phyloP scores from a whole-genome alignment of 2,888 invertebrate species.

The Hypomecis atomaria region DNA sequence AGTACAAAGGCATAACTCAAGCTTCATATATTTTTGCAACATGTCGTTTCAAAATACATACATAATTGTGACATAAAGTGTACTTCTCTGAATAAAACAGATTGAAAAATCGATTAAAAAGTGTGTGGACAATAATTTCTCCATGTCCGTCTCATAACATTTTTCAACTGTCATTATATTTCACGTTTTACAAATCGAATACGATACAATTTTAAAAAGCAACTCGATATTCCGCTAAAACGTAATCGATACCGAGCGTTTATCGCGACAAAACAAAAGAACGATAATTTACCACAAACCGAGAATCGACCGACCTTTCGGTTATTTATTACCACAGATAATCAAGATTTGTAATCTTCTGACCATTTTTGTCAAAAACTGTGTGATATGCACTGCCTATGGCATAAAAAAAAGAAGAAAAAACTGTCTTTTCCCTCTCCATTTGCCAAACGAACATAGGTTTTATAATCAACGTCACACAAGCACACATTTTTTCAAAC shows the following conservation, averaged over 20 bases:
- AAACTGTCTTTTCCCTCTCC: background rate
- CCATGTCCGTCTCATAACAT: background rate
- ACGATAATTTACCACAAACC: constrained; percentile 39
- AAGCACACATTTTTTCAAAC: constrained; percentile 14
- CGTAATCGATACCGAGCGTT: constrained; percentile 36
- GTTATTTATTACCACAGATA: constrained; percentile 42
- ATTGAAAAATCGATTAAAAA: too few species aligned
- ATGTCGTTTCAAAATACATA: too few species aligned
- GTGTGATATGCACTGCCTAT: constrained; percentile 33
- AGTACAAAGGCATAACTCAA: too few species aligned
- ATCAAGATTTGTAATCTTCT: constrained; percentile 42
- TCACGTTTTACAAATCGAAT: constrained; percentile 34
- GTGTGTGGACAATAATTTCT: background rate
- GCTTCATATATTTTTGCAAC: too few species aligned
- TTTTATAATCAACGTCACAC: constrained; percentile 22
- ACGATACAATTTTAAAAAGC: constrained; percentile 27
- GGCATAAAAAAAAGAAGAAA: constrained; percentile 5
- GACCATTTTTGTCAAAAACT: constrained; percentile 44
- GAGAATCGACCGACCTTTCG: constrained; percentile 39
- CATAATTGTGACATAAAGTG: too few species aligned
- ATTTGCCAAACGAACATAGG: constrained; percentile 28
- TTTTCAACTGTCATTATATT: constrained; percentile 8
- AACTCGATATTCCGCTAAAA: constrained; percentile 42
- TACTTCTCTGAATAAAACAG: too few species aligned
- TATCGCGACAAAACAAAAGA: constrained; percentile 45